Conservation (phyloP, 2,888 invertebrate species). For the Melieria picta region DNA sequence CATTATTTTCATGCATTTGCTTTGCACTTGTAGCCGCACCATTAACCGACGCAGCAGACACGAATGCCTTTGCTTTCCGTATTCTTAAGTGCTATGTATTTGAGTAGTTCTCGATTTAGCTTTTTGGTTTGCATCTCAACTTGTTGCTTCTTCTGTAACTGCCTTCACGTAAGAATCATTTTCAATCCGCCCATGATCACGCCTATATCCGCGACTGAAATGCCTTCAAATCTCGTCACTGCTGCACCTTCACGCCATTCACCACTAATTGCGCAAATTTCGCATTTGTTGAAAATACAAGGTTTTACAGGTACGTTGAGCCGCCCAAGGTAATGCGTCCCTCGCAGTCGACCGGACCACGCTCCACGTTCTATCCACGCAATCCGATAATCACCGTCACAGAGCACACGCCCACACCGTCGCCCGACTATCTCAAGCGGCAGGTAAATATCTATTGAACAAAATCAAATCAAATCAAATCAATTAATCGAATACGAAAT, state of each 20-base stretch:
- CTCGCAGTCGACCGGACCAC: slow-evolving; percentile 60
- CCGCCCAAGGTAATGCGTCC: slow-evolving; percentile 60
- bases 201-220: too few relatives aligned
- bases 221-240: slow-evolving; percentile 7
- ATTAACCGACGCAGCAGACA: too few relatives aligned
- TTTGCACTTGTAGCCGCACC: too few relatives aligned
- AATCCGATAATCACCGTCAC: slow-evolving; percentile 98
- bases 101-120: neutral
- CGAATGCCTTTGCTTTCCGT: too few relatives aligned
- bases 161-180: neutral
- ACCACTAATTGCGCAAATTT: slow-evolving; percentile 47
- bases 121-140: neutral
- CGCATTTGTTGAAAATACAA: slow-evolving; percentile 54
- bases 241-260: slow-evolving; percentile 48
- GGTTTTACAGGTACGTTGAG: slow-evolving; percentile 66
- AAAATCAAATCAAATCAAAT: too few relatives aligned
- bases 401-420: slow-evolving; percentile 92
- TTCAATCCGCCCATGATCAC: neutral
- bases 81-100: too few relatives aligned
- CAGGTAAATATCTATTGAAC: slow-evolving; percentile 69
- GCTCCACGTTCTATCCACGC: slow-evolving; percentile 72
- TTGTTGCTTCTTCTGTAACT: neutral
- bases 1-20: too few relatives aligned
- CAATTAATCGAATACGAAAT: too few relatives aligned
- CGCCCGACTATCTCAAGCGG: slow-evolving; percentile 85